phyloP scores from a whole-genome alignment of 2,113 vertebrate genomes.

The Rhinopomastus cyanomelas region DNA sequence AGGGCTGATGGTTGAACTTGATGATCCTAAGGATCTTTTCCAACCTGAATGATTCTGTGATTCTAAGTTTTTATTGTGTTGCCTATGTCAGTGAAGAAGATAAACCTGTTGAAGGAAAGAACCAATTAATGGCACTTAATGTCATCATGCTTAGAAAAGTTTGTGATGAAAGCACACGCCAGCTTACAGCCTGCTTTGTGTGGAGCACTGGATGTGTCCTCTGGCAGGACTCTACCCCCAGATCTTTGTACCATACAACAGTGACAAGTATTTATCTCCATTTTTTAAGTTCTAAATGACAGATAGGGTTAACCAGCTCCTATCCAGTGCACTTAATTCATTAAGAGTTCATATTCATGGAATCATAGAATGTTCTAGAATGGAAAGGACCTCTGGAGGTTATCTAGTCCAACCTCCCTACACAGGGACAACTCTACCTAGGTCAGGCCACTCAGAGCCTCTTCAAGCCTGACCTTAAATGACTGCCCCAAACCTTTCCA shows the following conservation, averaged over 20 bases:
- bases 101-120: not conserved
- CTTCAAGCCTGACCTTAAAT: no score
- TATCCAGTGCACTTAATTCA: not conserved
- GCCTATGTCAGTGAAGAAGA: not conserved
- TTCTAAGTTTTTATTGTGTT: no score
- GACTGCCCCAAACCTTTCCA: no score
- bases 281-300: not conserved
- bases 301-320: not conserved
- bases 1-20: no score
- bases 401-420: no score
- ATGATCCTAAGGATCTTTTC: no score
- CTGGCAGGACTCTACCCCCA: not conserved
- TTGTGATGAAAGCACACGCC: not conserved
- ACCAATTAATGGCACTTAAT: not conserved
- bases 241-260: not conserved
- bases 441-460: no score
- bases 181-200: not conserved
- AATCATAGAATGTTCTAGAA: no score
- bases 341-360: no score
- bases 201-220: not conserved
- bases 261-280: not conserved
- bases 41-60: no score
- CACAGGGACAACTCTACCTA: no score
- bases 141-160: not conserved
- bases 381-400: no score